Evolutionary conservation across 2,888 invertebrate species (phyloP).

Genomic region (Trachelus tabidus): DNA sequence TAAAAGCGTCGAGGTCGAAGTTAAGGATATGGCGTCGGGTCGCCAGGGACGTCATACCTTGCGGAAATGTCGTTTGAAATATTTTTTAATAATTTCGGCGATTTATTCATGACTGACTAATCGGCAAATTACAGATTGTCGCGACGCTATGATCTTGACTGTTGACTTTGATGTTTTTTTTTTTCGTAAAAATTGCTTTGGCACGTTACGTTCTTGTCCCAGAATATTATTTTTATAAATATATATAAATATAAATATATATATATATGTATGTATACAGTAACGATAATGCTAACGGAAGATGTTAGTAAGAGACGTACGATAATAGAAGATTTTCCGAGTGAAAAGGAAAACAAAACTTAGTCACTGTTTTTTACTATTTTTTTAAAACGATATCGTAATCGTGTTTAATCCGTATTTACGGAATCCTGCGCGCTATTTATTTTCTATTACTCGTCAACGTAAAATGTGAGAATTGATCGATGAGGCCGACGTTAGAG

Average conservation of each 20-base stretch:
- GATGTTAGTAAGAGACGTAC: conserved; percentile 22
- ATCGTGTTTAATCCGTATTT: conserved; percentile 53
- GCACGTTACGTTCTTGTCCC: conserved; percentile 55
- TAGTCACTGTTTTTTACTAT: conserved; percentile 65
- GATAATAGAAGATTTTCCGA: conserved; percentile 53
- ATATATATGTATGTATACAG: conserved; percentile 52
- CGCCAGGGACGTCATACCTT: background rate
- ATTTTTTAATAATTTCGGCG: background rate
- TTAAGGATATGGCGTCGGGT: background rate
- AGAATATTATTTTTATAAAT: conserved; percentile 64
- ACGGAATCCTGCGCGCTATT: conserved; percentile 56
- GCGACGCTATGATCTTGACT: background rate
- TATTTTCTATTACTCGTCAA: conserved; percentile 54
- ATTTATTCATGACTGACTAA: background rate
- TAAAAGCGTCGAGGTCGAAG: background rate
- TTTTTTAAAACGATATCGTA: conserved; percentile 50
- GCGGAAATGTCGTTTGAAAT: background rate
- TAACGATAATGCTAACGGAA: conserved; percentile 39
- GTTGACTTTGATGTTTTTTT: conserved; percentile 27
- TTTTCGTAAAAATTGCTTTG: conserved; percentile 44
- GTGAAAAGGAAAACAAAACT: conserved; percentile 57
- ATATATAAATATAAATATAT: conserved; percentile 44
- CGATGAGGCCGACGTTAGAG: background rate
- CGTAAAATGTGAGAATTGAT: conserved; percentile 4
- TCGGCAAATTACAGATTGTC: background rate